phyloP scores from a whole-genome alignment of 2,888 invertebrate species.

The Exephanes ischioxanthus region DNA sequence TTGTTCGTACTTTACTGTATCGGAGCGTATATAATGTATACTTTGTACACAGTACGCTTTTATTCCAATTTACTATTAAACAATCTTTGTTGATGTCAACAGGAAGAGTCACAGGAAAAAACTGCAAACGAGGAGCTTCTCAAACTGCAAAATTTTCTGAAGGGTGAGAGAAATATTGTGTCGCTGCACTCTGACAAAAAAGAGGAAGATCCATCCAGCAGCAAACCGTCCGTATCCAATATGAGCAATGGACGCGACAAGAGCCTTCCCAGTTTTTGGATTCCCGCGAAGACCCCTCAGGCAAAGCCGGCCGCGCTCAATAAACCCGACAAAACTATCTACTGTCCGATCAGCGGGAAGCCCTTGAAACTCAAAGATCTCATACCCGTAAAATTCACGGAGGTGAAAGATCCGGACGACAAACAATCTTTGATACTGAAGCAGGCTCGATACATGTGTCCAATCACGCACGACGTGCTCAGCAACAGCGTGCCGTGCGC shows the following conservation, averaged over 20 bases:
- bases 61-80: neutral
- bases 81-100: neutral
- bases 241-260: constrained; percentile 92
- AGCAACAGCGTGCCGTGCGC: constrained; percentile 98
- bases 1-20: neutral
- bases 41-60: too few species aligned
- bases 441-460: constrained; percentile 98
- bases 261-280: constrained; percentile 97
- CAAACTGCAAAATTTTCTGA: constrained; percentile 92
- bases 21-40: too few species aligned
- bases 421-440: constrained; percentile 95
- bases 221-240: constrained; percentile 89
- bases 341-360: constrained; percentile 94
- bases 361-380: constrained; percentile 96
- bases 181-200: constrained; percentile 66
- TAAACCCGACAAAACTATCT: constrained; percentile 92
- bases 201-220: constrained; percentile 57
- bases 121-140: constrained; percentile 91
- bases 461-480: constrained; percentile 97
- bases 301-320: constrained; percentile 89
- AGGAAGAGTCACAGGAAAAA: constrained; percentile 89
- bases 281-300: constrained; percentile 96
- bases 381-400: constrained; percentile 96
- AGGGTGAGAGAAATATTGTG: constrained; percentile 92
- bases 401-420: constrained; percentile 94